Percentiles rank a stretch among this genome's conserved stretches.
Evolutionary conservation across 2,797 vertebrate species (phyloP).

Genomic region (Tokudaia muenninki): DNA sequence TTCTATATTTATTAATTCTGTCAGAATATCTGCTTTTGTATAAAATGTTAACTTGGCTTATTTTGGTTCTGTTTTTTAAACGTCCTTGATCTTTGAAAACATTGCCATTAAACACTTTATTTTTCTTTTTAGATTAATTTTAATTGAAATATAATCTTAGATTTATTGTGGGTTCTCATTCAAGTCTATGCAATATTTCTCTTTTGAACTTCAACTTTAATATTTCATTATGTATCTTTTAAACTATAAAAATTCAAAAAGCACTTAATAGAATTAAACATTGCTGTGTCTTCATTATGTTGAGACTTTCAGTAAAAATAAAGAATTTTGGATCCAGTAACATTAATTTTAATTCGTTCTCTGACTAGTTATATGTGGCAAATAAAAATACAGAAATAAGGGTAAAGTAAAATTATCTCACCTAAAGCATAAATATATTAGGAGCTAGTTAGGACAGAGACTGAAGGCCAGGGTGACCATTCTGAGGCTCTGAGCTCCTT

Average conservation of each 20-base stretch:
- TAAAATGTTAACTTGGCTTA: conserved; percentile 40
- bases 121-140: conserved; percentile 66
- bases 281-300: conserved; percentile 38
- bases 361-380: conserved; percentile 22
- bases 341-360: conserved; percentile 68
- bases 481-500: not conserved
- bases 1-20: conserved; percentile 51
- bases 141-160: conserved; percentile 56
- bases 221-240: conserved; percentile 43
- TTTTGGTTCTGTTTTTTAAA: conserved; percentile 27
- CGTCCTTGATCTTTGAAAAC: conserved; percentile 33
- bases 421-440: conserved; percentile 30
- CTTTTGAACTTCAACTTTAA: conserved; percentile 3
- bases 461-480: not conserved
- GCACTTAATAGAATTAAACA: conserved; percentile 54
- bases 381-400: conserved; percentile 55
- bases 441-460: not conserved
- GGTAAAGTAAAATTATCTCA: conserved; percentile 26
- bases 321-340: conserved; percentile 50
- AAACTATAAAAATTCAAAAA: conserved; percentile 43
- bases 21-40: conserved; percentile 60
- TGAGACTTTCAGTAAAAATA: conserved; percentile 52
- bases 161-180: conserved; percentile 46
- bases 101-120: not conserved
- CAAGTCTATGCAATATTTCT: not conserved